These are phyloP conservation scores for Diarsia rubi DNA, from an alignment of 2,888 invertebrate species.

Conservation along the genomic window DNA sequence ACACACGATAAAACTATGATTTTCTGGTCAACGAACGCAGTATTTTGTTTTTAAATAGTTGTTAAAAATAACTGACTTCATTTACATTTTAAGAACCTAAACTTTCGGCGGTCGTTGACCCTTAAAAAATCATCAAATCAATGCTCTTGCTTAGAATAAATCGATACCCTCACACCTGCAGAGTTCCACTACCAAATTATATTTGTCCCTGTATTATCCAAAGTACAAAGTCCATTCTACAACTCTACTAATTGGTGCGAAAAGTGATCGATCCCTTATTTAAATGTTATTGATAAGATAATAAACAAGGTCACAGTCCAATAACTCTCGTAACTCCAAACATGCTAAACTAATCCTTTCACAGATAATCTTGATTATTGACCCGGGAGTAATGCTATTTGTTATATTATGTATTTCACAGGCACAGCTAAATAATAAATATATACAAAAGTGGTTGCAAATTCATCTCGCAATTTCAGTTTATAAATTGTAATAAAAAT, in stretches of 20 bases:
- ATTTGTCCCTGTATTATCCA: not conserved
- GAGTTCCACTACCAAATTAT: not conserved
- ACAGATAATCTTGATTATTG: conserved; percentile 11
- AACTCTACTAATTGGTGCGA: not conserved
- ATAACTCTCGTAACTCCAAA: not conserved
- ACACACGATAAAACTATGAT: not conserved
- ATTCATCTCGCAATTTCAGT: conserved; percentile 3
- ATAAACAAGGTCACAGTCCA: conserved; percentile 1
- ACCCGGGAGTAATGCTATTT: not conserved
- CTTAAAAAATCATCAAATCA: not conserved
- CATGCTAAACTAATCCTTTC: conserved; percentile 1
- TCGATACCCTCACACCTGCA: not conserved
- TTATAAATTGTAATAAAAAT: not conserved
- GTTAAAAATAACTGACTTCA: not conserved
- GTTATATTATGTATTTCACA: not conserved
- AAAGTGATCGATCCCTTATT: not conserved
- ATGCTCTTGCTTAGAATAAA: not conserved
- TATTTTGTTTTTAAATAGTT: not conserved
- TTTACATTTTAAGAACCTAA: not conserved
- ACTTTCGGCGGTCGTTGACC: too few relatives aligned
- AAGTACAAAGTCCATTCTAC: not conserved
- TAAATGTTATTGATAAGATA: conserved; percentile 21
- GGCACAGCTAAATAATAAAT: not conserved
- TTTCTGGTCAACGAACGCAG: not conserved
- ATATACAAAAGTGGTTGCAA: not conserved